Conservation (phyloP, 2,888 invertebrate species). For the Pyrocoelia pectoralis region DNA sequence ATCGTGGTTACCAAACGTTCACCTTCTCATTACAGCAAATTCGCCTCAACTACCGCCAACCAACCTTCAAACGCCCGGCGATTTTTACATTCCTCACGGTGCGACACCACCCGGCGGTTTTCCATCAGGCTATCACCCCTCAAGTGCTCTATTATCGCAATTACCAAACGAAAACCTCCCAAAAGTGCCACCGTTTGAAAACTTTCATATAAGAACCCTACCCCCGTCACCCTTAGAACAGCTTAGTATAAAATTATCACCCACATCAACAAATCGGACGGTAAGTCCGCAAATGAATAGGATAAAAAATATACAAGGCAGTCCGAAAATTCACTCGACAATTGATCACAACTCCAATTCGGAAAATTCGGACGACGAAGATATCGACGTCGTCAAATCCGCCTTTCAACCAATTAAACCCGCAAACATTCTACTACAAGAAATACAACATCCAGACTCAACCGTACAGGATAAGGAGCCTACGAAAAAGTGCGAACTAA, state of each 20-base stretch:
- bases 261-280: conserved; percentile 66
- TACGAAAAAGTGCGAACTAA: conserved; percentile 64
- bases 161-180: conserved; percentile 61
- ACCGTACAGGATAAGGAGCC: conserved; percentile 63
- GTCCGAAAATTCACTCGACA: conserved; percentile 69
- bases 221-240: conserved; percentile 55
- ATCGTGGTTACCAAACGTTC: not conserved
- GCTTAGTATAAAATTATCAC: conserved; percentile 60
- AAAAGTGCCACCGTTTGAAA: conserved; percentile 50
- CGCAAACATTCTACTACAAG: conserved; percentile 65
- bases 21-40: conserved; percentile 57
- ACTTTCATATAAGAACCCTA: conserved; percentile 41
- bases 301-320: conserved; percentile 48
- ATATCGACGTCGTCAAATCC: conserved; percentile 78
- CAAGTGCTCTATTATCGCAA: conserved; percentile 66
- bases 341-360: conserved; percentile 67
- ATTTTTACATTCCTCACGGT: conserved; percentile 43
- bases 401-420: conserved; percentile 75
- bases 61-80: conserved; percentile 41
- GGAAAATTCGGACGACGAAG: conserved; percentile 71
- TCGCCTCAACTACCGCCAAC: conserved; percentile 55
- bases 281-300: conserved; percentile 62
- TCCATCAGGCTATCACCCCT: conserved; percentile 60
- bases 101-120: conserved; percentile 38
- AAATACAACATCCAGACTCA: conserved; percentile 67